A percentile compares a stretch with the other conserved stretches of the same genome.
Evolutionary conservation across 2,113 vertebrate species (phyloP).

Genomic region (Mormyrus iriodes): DNA sequence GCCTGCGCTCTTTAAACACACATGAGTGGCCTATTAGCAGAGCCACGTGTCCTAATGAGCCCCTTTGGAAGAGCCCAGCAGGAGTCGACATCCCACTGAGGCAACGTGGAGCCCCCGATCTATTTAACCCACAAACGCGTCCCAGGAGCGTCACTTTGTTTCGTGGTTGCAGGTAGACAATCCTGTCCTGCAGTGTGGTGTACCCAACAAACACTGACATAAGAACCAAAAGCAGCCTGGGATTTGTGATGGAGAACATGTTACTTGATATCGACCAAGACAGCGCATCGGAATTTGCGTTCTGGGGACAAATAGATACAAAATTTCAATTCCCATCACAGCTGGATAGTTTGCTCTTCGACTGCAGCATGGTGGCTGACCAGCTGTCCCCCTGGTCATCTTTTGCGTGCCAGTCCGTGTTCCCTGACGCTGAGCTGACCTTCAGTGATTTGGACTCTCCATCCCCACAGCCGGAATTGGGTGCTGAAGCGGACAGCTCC

Average conservation of each 20-base stretch:
- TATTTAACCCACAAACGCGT: conserved; percentile 58
- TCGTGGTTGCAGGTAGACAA: conserved; percentile 6
- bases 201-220: not conserved
- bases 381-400: conserved; percentile 48
- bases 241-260: conserved; percentile 58
- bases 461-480: conserved; percentile 29
- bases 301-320: conserved; percentile 57
- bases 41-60: conserved; percentile 49
- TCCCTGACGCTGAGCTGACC: conserved; percentile 52
- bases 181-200: not conserved
- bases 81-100: conserved; percentile 41
- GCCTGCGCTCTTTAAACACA: conserved; percentile 46
- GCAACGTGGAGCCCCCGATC: conserved; percentile 34
- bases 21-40: conserved; percentile 48
- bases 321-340: conserved; percentile 47
- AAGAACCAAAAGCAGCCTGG: not conserved
- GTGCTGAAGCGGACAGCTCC: conserved; percentile 59
- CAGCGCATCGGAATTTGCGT: conserved; percentile 44
- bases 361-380: conserved; percentile 42
- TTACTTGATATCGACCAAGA: conserved; percentile 56
- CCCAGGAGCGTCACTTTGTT: conserved; percentile 29
- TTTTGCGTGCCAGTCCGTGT: conserved; percentile 37
- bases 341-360: conserved; percentile 52
- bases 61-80: conserved; percentile 54
- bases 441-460: conserved; percentile 47